Base-by-base conservation (phyloP, 2,797 vertebrate genomes). In the Pempheris klunzingeri region DNA sequence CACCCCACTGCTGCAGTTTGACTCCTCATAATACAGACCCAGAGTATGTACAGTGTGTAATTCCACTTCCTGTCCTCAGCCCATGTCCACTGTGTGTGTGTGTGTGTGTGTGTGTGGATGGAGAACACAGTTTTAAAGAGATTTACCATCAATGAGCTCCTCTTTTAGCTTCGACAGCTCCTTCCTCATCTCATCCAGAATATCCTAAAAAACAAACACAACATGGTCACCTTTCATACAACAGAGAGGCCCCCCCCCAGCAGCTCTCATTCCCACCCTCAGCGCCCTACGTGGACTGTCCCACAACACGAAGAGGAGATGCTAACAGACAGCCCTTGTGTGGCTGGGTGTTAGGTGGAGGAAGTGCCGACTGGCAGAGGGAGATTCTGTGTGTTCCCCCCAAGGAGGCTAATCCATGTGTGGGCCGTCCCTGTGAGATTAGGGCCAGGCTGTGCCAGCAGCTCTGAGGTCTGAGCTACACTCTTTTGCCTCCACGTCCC, bases 131-230 rank as follows among this genome's bases (percentile, higher is more conserved):
- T 18, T 65, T 32, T 36, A 13, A 2, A 22, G 18, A 55, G 7
- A 28, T n/a, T 95, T 93, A 99, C 98, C 98, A 92, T 99, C 97
- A 85, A 99, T 98, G 86, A 99, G 97, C 89, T 99, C 98, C 90
- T 99, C 98, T 95, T 99, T 99, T 93, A 99, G 96, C 92, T 99
- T 99, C 0, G 96, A 96, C 92, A 99, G 92, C 92, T 99, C 98
- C 95, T 99, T 99, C 74, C 97, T 97, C 98, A 99, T 99, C 95
- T 99, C 98, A 72, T 99, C 98, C 95, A 99, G 95, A 91, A 99
- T 99, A 87, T 99, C 98, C 98, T 99, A 54, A 41, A 90, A 69
- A 41, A 38, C 0, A 62, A 65, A 72, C 22, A 38, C 12, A 15
- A 41, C 12, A 62, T 20, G 39, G 47, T 74, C 39, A 87, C 17